These are phyloP conservation scores for Cherax quadricarinatus DNA, from an alignment of 1,140 invertebrate genomes.

Conservation along the genomic window DNA sequence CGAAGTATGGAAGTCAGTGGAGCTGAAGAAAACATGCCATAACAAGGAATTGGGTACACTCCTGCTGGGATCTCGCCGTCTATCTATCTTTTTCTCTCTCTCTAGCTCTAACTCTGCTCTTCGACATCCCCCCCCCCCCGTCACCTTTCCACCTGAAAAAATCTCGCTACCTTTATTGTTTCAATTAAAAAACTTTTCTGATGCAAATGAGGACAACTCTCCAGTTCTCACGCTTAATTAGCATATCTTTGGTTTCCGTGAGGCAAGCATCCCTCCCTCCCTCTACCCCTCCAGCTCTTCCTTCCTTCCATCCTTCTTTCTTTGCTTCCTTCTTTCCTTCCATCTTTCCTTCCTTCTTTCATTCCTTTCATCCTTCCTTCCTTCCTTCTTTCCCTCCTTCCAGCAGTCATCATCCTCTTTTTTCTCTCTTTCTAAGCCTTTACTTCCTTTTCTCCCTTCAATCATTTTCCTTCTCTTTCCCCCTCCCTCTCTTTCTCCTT, in stretches of 20 bases:
- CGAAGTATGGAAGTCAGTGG: no score
- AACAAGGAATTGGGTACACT: no score
- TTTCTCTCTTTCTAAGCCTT: not conserved
- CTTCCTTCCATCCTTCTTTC: not conserved
- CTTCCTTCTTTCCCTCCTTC: not conserved
- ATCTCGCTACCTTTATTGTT: slow-evolving; percentile 59
- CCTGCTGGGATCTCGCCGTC: not conserved
- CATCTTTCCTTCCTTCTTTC: not conserved
- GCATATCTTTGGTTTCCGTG: slow-evolving; percentile 54
- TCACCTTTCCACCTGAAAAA: not conserved
- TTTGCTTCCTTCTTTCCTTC: not conserved
- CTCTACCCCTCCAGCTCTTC: not conserved
- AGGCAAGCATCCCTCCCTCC: not conserved
- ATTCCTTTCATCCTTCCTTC: not conserved
- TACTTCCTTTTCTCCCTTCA: not conserved
- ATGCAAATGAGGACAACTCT: slow-evolving; percentile 63
- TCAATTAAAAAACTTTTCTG: slow-evolving; percentile 66
- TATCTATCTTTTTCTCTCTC: not conserved
- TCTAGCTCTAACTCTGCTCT: not conserved
- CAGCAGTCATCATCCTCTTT: not conserved
- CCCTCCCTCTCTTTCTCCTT: not conserved
- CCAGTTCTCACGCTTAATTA: slow-evolving; percentile 58
- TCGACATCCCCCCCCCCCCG: not conserved
- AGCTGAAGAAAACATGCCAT: no score
- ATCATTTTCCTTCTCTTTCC: no score